Percentiles rank a stretch among this genome's conserved stretches.
Conservation (phyloP, 53 echinoderm and acorn worm species). For the Henricia sp. region DNA sequence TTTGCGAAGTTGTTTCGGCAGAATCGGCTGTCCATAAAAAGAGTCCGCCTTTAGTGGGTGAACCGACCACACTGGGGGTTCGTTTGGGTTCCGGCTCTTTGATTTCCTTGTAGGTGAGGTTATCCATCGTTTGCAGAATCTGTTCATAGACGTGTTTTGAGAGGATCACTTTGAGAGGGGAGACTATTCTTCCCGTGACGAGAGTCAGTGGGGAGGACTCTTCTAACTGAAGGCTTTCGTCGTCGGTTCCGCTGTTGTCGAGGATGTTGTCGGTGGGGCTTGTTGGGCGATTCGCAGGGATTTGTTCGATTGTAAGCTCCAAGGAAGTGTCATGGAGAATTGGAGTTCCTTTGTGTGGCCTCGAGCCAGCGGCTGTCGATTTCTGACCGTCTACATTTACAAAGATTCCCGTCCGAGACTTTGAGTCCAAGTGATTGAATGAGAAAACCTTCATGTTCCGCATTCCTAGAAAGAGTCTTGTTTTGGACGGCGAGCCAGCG, state of each 20-base stretch:
- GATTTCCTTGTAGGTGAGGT: slow-evolving; percentile 78
- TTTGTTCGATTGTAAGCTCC: slow-evolving; percentile 80
- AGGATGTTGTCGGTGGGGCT: slow-evolving; percentile 71
- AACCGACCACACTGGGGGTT: slow-evolving; percentile 11
- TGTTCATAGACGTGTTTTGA: slow-evolving; percentile 98
- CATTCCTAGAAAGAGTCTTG: slow-evolving; percentile 77
- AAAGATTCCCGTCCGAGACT: slow-evolving; percentile 47
- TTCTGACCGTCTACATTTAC: slow-evolving; percentile 36
- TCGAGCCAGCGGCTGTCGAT: slow-evolving; percentile 27
- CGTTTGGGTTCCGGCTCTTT: slow-evolving; percentile 35
- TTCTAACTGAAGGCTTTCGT: slow-evolving; percentile 7
- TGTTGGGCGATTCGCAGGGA: slow-evolving; percentile 42
- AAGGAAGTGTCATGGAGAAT: slow-evolving; percentile 92
- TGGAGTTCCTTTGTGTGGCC: slow-evolving; percentile 74
- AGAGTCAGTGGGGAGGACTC: slow-evolving; percentile 50
- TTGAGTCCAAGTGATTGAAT: slow-evolving; percentile 82
- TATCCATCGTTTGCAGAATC: slow-evolving; percentile 92
- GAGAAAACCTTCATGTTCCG: slow-evolving; percentile 90
- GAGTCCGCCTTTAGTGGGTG: not conserved
- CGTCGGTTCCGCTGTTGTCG: slow-evolving; percentile 48
- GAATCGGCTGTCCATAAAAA: slow-evolving; percentile 53
- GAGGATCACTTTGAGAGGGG: slow-evolving; percentile 82
- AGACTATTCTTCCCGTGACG: slow-evolving; percentile 77
- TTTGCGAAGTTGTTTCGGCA: not conserved
- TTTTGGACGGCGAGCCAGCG: not conserved